Conservation (phyloP, 2,113 vertebrate genomes). For the Lophius piscatorius region DNA sequence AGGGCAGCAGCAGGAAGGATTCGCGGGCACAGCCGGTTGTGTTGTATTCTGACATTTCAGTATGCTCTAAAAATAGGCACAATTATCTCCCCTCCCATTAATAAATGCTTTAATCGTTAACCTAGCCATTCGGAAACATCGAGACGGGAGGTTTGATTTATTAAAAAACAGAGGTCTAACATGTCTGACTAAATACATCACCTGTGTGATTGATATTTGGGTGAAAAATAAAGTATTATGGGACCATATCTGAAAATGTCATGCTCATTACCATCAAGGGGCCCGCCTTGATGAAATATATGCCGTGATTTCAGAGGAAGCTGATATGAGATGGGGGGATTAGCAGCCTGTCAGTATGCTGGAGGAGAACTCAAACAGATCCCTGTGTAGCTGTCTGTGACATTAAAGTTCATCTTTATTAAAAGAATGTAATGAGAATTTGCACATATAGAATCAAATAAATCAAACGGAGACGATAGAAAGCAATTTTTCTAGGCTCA, state of each 20-base stretch:
- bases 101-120: constrained; percentile 39
- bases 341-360: constrained; percentile 54
- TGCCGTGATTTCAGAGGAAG: constrained; percentile 63
- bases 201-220: constrained; percentile 2
- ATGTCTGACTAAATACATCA: not conserved
- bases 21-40: constrained; percentile 14
- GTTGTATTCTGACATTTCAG: constrained; percentile 45
- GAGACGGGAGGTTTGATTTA: constrained; percentile 7
- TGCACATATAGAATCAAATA: constrained; percentile 37
- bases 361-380: constrained; percentile 39
- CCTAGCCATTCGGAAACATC: constrained; percentile 19
- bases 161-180: not conserved
- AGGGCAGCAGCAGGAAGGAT: not conserved
- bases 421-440: constrained; percentile 54
- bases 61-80: constrained; percentile 44
- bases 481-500: not conserved
- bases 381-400: constrained; percentile 26
- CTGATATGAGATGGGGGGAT: constrained; percentile 59
- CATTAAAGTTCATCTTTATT: constrained; percentile 70
- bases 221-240: not conserved
- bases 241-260: constrained; percentile 63
- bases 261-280: constrained; percentile 69
- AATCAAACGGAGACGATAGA: constrained; percentile 30
- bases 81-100: constrained; percentile 39
- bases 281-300: constrained; percentile 56